A percentile compares a stretch with the other conserved stretches of the same genome.
These are phyloP conservation scores for Platalea minor DNA, from an alignment of 2,797 vertebrate genomes.

Conservation along the genomic window DNA sequence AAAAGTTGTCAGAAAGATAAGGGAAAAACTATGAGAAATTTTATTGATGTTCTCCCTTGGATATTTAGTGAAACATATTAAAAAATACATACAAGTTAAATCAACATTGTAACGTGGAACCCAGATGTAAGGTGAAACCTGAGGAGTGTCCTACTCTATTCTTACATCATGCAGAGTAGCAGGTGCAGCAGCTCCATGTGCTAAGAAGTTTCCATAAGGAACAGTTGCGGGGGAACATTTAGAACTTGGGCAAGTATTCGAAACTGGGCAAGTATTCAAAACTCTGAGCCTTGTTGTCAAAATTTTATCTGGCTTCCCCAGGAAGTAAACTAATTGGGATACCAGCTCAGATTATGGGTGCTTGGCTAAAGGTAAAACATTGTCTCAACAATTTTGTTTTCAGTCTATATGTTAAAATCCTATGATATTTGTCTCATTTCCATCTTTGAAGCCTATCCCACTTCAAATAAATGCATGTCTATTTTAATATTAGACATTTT, in stretches of 20 bases:
- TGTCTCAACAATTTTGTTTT: background rate
- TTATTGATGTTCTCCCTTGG: background rate
- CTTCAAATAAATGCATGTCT: background rate
- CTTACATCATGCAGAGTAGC: accelerated
- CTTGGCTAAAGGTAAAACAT: background rate
- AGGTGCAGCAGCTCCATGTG: background rate
- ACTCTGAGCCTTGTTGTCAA: background rate
- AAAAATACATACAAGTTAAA: background rate
- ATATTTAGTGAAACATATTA: background rate
- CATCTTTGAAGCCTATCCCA: background rate
- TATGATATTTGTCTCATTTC: background rate
- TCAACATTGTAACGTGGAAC: background rate
- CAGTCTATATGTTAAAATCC: background rate
- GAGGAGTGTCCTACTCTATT: background rate
- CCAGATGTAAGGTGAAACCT: background rate
- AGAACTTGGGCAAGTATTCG: background rate
- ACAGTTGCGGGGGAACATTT: background rate
- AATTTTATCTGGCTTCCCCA: background rate
- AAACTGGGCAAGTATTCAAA: background rate
- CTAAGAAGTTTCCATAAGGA: background rate
- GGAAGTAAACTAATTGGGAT: background rate
- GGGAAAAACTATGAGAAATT: background rate
- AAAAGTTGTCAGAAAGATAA: background rate
- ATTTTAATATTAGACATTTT: background rate
- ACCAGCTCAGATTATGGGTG: background rate